Evolutionary conservation across 2,797 vertebrate genomes (phyloP).

Genomic region (Champsocephalus esox): DNA sequence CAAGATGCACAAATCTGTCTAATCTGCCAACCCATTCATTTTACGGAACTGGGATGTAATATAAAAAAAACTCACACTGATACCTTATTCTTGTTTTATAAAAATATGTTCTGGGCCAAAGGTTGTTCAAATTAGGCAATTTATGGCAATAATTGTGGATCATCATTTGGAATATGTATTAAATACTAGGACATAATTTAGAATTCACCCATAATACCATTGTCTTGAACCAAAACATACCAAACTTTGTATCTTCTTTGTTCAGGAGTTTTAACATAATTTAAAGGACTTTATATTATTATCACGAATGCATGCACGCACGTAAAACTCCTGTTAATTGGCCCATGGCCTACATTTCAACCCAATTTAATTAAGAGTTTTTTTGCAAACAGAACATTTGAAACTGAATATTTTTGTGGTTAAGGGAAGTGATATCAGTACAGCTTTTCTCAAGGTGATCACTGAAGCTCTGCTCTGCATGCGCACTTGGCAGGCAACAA

Average conservation of each 20-base stretch:
- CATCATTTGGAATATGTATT: background rate
- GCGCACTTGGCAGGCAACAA: constrained; percentile 45
- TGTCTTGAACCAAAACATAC: background rate
- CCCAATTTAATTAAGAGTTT: constrained; percentile 1
- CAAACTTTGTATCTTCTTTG: background rate
- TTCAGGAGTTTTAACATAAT: background rate
- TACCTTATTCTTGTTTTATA: background rate
- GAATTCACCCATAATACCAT: background rate
- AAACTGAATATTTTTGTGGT: constrained; percentile 2
- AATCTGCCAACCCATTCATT: background rate
- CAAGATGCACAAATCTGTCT: background rate
- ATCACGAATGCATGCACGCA: too few species aligned
- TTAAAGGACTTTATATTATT: too few species aligned
- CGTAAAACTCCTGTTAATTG: background rate
- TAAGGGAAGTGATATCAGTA: background rate
- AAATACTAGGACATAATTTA: background rate
- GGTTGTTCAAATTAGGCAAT: background rate
- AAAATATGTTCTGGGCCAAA: background rate
- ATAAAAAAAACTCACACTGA: background rate
- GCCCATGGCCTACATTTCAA: background rate
- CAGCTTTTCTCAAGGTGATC: constrained; percentile 38
- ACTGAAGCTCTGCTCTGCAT: constrained; percentile 28
- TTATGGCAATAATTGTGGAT: background rate
- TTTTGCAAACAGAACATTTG: constrained; percentile 12
- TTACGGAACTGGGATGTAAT: background rate